phyloP scores from a whole-genome alignment of 2,113 vertebrate genomes.

The Leptobrachium leishanense region DNA sequence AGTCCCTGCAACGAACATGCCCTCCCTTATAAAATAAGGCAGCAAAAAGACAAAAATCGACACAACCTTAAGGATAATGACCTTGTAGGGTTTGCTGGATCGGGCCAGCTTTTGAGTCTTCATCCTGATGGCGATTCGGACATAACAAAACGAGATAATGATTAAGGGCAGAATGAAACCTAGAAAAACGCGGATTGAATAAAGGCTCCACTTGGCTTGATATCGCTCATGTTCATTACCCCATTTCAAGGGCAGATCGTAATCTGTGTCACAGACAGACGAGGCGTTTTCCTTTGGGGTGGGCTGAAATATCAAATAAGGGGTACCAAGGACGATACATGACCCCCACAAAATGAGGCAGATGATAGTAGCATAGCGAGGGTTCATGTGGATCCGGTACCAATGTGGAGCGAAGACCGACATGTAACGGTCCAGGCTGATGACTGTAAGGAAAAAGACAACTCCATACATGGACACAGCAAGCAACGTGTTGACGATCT shows the following conservation, averaged over 20 bases:
- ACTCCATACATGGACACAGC: constrained; percentile 50
- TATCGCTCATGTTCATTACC: not conserved
- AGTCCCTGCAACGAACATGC: constrained; percentile 35
- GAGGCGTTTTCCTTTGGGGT: constrained; percentile 20
- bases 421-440: constrained; percentile 58
- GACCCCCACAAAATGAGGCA: constrained; percentile 53
- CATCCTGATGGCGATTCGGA: constrained; percentile 68
- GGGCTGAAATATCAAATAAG: constrained; percentile 54
- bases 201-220: constrained; percentile 38
- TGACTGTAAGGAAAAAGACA: constrained; percentile 54
- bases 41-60: constrained; percentile 81
- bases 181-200: constrained; percentile 51
- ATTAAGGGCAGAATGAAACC: constrained; percentile 76
- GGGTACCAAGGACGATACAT: constrained; percentile 40
- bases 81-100: constrained; percentile 74
- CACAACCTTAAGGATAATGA: constrained; percentile 69
- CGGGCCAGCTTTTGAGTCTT: constrained; percentile 66
- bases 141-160: constrained; percentile 73
- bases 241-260: constrained; percentile 36
- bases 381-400: constrained; percentile 53
- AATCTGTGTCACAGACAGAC: constrained; percentile 53
- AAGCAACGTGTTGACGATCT: constrained; percentile 49
- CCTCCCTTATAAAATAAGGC: constrained; percentile 69
- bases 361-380: constrained; percentile 35
- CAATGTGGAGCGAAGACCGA: constrained; percentile 55